A percentile compares a stretch with the other conserved stretches of the same genome.
Conservation (phyloP, 2,113 vertebrate genomes). For the Amazona vittata region DNA sequence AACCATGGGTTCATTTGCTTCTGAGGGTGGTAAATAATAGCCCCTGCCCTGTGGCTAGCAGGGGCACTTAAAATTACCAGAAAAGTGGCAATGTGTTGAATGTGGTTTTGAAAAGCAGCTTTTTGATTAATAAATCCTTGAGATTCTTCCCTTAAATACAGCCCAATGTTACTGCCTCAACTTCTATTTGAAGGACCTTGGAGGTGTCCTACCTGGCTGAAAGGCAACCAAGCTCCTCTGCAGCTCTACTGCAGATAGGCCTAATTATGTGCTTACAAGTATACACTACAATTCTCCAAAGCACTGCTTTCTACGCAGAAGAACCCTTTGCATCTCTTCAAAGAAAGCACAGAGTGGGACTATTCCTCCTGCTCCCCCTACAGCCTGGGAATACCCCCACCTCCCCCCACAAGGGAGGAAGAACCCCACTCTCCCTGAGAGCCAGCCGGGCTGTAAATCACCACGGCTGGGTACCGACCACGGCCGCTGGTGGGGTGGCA, state of each 20-base stretch:
- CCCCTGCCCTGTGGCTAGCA: neutral
- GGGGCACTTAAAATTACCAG: neutral
- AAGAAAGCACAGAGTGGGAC: fast-evolving
- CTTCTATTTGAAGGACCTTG: neutral
- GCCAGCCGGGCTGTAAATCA: neutral
- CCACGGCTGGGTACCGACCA: neutral
- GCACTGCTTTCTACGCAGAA: neutral
- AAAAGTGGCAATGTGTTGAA: neutral
- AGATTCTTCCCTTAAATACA: neutral
- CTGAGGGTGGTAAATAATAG: neutral
- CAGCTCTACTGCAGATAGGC: neutral
- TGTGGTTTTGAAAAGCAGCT: neutral
- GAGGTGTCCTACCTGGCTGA: neutral
- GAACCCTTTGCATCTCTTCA: neutral
- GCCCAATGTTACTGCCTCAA: neutral
- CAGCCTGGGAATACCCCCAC: neutral
- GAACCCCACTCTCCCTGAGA: neutral
- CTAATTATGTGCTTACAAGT: neutral
- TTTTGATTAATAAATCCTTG: neutral
- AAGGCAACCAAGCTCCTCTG: neutral
- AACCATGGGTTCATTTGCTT: neutral
- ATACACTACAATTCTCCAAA: fast-evolving
- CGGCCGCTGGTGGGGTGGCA: neutral
- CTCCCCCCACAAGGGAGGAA: neutral
- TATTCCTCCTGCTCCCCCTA: neutral